Evolutionary conservation across 37 sponge, comb jelly and placozoan genomes (phyloP), one percentile per base, ranked within the genome.

Genomic region (Beroe ovata): DNA sequence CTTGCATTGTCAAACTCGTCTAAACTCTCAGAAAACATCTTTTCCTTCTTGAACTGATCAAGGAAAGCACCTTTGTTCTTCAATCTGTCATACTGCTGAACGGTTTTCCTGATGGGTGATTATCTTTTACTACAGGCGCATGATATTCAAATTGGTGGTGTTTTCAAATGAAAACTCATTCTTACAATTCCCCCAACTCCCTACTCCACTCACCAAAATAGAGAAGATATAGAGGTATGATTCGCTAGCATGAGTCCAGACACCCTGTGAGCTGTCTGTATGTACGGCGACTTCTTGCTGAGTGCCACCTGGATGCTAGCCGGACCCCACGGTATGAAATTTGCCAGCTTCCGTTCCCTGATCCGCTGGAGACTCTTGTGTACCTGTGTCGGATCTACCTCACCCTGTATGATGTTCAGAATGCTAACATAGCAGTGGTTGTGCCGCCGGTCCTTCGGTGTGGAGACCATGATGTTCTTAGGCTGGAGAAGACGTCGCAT

Each of bases 251-350:
- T 95, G 20, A 97, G 94, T 2, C 99, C 99, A 69, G 94, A 94
- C 66, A 97, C 99, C 25, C 99, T 91, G 60, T 97, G 96, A 19
- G 95, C 92, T 60, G 96, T 92, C 66, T 93, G 96, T n/a, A 93
- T 91, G 89, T 95, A 94, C 0, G 96, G 99, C 34, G 96, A 94
- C 88, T 93, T 95, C 38, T 94, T 71, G 28, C 96, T 96, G 58
- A 97, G 92, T 20, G 99, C 99, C 32, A 97, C 98, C 92, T 96
- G 97, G 6, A 96, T 96, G 88, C 97, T 95, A 59, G 99, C 99
- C 33, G 99, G 99, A 0, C 99, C 99, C 99, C 99, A 97, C 2
- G 99, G 99, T 3, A 97, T 97, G 69, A 97, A 97, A 90, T 95
- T 93, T 0, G 96, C 96, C 60, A 95, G 88, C 63, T 97, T 97